A percentile compares a stretch with the other conserved stretches of the same genome.
phyloP scores from a whole-genome alignment of 1,140 invertebrate genomes.

The Bombus impatiens region DNA sequence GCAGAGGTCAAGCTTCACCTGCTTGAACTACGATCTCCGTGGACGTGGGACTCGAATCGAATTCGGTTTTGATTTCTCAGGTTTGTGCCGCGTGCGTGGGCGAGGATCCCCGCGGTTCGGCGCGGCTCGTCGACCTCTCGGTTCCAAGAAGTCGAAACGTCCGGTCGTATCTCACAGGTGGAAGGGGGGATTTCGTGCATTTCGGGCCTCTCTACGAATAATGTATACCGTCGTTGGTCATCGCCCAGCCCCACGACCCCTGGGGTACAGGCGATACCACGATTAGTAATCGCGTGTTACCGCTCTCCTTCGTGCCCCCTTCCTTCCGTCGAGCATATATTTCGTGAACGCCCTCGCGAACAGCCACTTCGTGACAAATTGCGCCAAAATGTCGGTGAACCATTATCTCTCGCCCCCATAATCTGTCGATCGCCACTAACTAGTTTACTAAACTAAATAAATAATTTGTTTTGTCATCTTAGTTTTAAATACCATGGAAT shows the following conservation, averaged over 20 bases:
- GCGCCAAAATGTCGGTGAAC: conserved; percentile 35
- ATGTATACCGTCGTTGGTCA: conserved; percentile 68
- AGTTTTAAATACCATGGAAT: no score
- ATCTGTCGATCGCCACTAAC: background rate
- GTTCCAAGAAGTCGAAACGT: conserved; percentile 70
- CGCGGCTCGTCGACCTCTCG: conserved; percentile 63
- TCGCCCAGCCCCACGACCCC: conserved; percentile 63
- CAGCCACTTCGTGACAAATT: conserved; percentile 43
- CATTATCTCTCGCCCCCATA: conserved; percentile 24
- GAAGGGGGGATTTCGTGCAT: conserved; percentile 59
- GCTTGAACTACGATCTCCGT: conserved; percentile 48
- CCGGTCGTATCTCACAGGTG: conserved; percentile 65
- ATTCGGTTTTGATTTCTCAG: conserved; percentile 65
- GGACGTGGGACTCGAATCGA: conserved; percentile 46
- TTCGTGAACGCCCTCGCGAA: conserved; percentile 25
- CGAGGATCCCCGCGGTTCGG: conserved; percentile 67
- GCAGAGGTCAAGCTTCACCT: conserved; percentile 53
- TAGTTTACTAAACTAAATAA: no score
- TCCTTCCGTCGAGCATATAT: conserved; percentile 22
- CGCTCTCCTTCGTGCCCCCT: conserved; percentile 42
- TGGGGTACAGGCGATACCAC: conserved; percentile 69
- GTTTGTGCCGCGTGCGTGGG: conserved; percentile 59
- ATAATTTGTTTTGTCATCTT: no score
- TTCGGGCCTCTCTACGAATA: conserved; percentile 66
- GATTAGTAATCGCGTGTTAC: conserved; percentile 71